A percentile compares a stretch with the other conserved stretches of the same genome.
These are phyloP conservation scores for Malurus alboscapulatus DNA, from an alignment of 2,113 vertebrate genomes.

Conservation along the genomic window DNA sequence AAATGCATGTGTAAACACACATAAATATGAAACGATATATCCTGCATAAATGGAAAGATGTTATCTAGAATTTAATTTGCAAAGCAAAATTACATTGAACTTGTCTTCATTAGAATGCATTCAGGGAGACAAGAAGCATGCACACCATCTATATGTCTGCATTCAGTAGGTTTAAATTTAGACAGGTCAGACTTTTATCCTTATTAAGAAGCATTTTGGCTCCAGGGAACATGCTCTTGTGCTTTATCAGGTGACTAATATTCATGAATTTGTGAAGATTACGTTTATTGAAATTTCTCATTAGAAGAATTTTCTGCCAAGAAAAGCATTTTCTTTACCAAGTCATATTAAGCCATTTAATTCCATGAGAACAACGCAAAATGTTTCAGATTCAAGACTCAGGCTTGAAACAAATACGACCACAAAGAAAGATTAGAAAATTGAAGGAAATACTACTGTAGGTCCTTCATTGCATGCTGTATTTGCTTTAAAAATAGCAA, in stretches of 20 bases:
- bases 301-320: neutral
- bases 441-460: neutral
- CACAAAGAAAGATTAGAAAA: neutral
- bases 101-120: slow-evolving; percentile 20
- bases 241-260: neutral
- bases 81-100: neutral
- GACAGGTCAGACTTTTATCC: slow-evolving; percentile 5
- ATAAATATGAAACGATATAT: neutral
- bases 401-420: neutral
- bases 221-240: neutral
- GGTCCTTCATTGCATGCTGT: neutral
- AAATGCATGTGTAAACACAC: neutral
- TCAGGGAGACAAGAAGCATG: neutral
- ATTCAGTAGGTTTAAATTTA: neutral
- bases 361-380: neutral
- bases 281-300: neutral
- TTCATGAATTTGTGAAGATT: neutral
- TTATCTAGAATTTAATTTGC: slow-evolving; percentile 14
- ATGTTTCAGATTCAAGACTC: neutral
- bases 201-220: neutral
- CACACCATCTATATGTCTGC: neutral
- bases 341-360: neutral
- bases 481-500: neutral
- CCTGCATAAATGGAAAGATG: neutral
- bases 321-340: neutral